These are phyloP conservation scores for Thalpophila matura DNA, from an alignment of 2,888 invertebrate species.

Conservation along the genomic window DNA sequence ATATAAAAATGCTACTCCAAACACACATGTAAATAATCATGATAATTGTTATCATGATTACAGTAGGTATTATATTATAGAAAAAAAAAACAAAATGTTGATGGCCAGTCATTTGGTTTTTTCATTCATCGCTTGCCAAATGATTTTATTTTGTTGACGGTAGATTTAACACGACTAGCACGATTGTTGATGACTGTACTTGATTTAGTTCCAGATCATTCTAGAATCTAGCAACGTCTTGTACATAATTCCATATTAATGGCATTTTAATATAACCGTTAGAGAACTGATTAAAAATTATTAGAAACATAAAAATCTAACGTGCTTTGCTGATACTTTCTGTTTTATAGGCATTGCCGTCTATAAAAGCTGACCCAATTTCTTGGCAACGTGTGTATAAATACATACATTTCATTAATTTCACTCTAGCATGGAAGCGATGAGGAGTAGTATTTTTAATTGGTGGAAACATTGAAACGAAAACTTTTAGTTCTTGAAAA, in stretches of 20 bases:
- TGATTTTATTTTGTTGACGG: not conserved
- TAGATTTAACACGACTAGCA: not conserved
- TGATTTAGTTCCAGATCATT: not conserved
- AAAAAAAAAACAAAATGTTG: not conserved
- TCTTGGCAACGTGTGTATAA: constrained; percentile 29
- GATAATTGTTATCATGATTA: not conserved
- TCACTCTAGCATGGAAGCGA: not conserved
- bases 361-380: constrained; percentile 49
- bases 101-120: constrained; percentile 4
- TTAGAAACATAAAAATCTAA: not conserved
- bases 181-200: constrained; percentile 1
- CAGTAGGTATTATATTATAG: not conserved
- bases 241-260: too few species aligned
- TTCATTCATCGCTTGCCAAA: constrained; percentile 29
- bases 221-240: too few species aligned
- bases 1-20: too few species aligned
- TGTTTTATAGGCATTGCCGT: constrained; percentile 3
- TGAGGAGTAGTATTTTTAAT: not conserved
- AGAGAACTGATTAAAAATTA: not conserved
- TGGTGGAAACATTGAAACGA: not conserved
- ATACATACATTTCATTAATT: constrained; percentile 19
- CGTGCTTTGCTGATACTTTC: not conserved
- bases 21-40: too few species aligned
- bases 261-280: not conserved
- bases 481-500: not conserved